Evolutionary conservation across 1,140 invertebrate species (phyloP).

Genomic region (Caerostris darwini): DNA sequence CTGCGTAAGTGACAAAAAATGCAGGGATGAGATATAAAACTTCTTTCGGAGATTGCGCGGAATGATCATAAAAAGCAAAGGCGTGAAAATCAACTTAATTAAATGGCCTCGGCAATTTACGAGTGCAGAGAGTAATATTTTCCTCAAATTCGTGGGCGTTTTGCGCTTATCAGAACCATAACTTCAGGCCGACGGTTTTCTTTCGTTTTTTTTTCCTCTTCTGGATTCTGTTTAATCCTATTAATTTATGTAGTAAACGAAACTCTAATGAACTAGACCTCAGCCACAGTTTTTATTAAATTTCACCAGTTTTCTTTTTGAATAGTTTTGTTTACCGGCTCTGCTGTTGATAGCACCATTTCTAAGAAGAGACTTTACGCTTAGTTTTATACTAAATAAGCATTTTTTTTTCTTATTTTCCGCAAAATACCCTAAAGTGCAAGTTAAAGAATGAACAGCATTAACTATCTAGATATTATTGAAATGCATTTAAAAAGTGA

Average conservation of each 20-base stretch:
- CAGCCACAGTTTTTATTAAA: neutral
- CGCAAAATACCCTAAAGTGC: too few species aligned
- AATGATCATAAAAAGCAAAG: neutral
- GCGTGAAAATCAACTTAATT: conserved; percentile 1
- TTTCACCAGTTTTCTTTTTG: too few species aligned
- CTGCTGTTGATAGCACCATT: too few species aligned
- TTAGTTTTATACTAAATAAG: too few species aligned
- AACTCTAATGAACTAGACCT: neutral
- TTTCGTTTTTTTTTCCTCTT: neutral
- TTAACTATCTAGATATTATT: too few species aligned
- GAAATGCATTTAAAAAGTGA: too few species aligned
- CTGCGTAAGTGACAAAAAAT: too few species aligned
- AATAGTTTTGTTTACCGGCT: too few species aligned
- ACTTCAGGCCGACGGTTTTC: neutral
- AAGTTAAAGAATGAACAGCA: too few species aligned
- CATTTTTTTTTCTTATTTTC: too few species aligned
- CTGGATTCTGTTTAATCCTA: neutral
- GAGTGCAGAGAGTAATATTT: neutral
- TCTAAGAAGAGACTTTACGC: too few species aligned
- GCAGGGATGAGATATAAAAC: too few species aligned
- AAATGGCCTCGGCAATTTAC: neutral
- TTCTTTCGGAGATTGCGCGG: neutral
- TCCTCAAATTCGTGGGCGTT: neutral
- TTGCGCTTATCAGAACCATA: neutral
- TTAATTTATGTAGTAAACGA: conserved; percentile 3